phyloP scores from a whole-genome alignment of 2,797 vertebrate species.

The Xiphorhynchus erythropygius region DNA sequence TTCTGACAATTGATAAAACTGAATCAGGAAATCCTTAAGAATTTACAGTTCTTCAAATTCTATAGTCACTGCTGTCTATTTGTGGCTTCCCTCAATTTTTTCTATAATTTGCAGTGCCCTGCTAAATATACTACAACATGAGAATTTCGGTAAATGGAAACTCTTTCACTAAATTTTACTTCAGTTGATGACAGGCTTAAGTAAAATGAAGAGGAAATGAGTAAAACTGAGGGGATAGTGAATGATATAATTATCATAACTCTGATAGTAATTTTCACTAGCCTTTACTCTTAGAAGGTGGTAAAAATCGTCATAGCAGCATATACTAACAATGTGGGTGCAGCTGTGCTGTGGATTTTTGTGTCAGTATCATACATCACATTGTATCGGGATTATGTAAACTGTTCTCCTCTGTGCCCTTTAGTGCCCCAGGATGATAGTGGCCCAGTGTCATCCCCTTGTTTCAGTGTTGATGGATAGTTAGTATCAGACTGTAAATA shows the following conservation, averaged over 20 bases:
- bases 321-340: background rate
- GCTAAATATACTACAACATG: background rate
- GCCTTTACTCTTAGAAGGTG: background rate
- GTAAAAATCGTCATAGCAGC: background rate
- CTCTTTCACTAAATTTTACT: background rate
- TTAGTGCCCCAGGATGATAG: background rate
- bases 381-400: background rate
- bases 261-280: background rate
- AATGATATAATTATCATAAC: background rate
- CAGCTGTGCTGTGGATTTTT: background rate
- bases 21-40: background rate
- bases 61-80: background rate
- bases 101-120: background rate
- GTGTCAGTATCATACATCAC: background rate
- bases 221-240: background rate
- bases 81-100: background rate
- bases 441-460: background rate
- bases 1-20: background rate
- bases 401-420: background rate
- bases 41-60: background rate
- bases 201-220: background rate
- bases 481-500: background rate
- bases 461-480: background rate
- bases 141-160: background rate
- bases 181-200: background rate